Conservation (phyloP, 2,797 vertebrate species). For the Scyliorhinus canicula region DNA sequence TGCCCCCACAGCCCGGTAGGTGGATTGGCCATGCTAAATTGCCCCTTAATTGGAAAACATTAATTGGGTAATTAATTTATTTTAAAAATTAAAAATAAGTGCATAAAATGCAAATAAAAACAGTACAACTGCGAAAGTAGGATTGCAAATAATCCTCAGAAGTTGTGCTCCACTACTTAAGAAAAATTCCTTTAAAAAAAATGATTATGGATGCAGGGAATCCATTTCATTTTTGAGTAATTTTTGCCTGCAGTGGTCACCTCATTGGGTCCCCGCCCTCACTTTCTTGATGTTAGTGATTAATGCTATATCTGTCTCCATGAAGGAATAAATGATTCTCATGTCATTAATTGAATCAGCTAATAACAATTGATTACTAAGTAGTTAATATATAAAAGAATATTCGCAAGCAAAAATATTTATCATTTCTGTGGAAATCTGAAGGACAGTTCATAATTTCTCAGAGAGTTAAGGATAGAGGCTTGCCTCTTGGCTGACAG, state of each 20-base stretch:
- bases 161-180: neutral
- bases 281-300: neutral
- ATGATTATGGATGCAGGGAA: neutral
- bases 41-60: too few relatives aligned
- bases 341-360: neutral
- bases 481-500: neutral
- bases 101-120: neutral
- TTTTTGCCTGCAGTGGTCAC: neutral
- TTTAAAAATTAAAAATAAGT: too few relatives aligned
- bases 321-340: neutral
- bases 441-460: neutral
- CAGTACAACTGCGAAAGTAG: neutral
- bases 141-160: neutral
- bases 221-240: neutral
- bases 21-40: too few relatives aligned
- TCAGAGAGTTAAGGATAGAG: neutral
- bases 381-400: neutral
- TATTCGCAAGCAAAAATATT: neutral
- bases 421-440: neutral
- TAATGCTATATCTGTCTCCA: neutral
- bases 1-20: too few relatives aligned
- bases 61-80: too few relatives aligned
- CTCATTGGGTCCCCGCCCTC: neutral
- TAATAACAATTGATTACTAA: neutral
- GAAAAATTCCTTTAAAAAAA: neutral